Evolutionary conservation across 2,797 vertebrate species (phyloP).

Genomic region (Sardinella longiceps): DNA sequence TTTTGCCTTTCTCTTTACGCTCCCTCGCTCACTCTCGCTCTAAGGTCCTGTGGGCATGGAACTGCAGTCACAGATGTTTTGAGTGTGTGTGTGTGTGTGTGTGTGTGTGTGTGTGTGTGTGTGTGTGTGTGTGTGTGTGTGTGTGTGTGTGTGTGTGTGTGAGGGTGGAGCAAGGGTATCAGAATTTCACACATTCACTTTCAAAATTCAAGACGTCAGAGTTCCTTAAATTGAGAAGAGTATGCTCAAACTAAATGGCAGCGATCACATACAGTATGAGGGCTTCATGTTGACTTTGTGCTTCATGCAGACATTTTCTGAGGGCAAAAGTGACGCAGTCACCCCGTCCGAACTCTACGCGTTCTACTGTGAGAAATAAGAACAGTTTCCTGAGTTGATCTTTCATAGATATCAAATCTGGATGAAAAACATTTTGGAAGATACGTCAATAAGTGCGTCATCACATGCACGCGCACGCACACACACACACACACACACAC

Average conservation of each 20-base stretch:
- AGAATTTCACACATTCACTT: conserved; percentile 4
- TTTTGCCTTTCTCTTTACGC: neutral
- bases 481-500: neutral
- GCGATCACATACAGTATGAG: neutral
- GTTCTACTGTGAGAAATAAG: neutral
- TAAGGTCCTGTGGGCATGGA: neutral
- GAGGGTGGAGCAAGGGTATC: neutral
- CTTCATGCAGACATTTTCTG: neutral
- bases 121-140: neutral
- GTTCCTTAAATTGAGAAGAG: neutral
- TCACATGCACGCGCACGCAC: too few relatives aligned
- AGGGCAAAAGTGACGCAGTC: neutral
- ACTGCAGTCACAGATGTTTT: neutral
- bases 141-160: neutral
- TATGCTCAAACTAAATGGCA: neutral
- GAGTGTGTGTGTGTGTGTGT: neutral
- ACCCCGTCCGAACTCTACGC: neutral
- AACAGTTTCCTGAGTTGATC: neutral
- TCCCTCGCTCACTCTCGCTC: neutral
- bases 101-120: neutral
- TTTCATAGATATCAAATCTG: neutral
- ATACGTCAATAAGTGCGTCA: neutral
- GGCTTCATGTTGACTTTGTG: neutral
- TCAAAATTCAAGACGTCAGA: neutral
- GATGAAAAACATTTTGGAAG: neutral